Evolutionary conservation across 2,888 invertebrate genomes (phyloP), one percentile per base, ranked within the genome.

Genomic region (Gymnoscelis rufifasciata): DNA sequence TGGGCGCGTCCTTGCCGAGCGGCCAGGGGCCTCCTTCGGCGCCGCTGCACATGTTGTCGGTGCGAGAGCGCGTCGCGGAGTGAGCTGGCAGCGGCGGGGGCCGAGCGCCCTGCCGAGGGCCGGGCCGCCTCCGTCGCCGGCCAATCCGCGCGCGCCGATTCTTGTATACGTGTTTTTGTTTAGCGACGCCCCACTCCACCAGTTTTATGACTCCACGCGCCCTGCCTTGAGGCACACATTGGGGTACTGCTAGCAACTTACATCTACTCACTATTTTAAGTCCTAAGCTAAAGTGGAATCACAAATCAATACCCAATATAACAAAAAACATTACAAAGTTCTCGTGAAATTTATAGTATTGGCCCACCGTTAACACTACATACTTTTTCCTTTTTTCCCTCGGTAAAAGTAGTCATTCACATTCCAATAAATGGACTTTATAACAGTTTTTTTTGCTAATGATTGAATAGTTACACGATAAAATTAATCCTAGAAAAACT

Each of bases 131-230:
- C 31, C 42, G 46, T 30, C 43, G 36, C 38, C 63, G 57, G 73
- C 83, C 81, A 78, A 83, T 83, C 82, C 77, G 70, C 69, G 72
- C 72, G 60, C 60, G 51, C 64, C 71, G 69, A 66, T 70, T 68
- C 68, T 77, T 79, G 83, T 88, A 74, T 83, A 83, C 83, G 78
- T 88, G 88, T 88, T 88, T 83, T 88, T 89, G 88, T 89, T 89
- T 88, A 88, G 84, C 79, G 78, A 84, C 83, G 86, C 87, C 89
- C 88, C 87, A 82, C 84, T 84, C 83, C 77, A 72, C 67, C 70
- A 68, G 74, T 77, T 76, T 71, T 68, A 68, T 70, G 68, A 75
- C 75, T 75, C 68, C 73, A 72, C 76, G 82, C 79, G 74, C 79
- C 78, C 83, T 82, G 77, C 79, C 83, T 86, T 78, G 74, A 79